phyloP scores from a whole-genome alignment of 2,797 vertebrate species.

The Aotus griseimembra region DNA sequence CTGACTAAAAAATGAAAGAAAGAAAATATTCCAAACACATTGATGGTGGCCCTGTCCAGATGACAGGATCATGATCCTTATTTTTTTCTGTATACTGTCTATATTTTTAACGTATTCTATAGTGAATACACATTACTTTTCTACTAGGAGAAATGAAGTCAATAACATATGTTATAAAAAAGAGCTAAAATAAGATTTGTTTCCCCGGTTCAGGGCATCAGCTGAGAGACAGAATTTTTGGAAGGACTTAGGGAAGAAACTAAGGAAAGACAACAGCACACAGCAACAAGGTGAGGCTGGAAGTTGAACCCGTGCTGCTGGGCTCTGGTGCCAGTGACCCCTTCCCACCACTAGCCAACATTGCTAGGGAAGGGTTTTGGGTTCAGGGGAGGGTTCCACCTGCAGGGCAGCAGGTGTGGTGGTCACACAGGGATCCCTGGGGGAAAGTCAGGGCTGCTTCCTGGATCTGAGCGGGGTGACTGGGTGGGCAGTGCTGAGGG shows the following conservation, averaged over 20 bases:
- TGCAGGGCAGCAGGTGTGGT: too few species aligned
- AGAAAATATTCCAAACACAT: neutral
- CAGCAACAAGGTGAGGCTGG: neutral
- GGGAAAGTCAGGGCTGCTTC: neutral
- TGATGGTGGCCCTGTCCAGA: neutral
- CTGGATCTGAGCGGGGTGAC: neutral
- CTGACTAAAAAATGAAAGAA: neutral
- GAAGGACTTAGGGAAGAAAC: neutral
- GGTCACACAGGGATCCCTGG: neutral
- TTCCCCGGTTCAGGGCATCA: neutral
- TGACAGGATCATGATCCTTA: neutral
- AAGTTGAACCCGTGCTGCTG: neutral
- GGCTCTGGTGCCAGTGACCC: neutral
- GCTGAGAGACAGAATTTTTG: neutral
- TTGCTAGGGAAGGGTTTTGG: neutral
- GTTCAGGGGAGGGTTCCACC: neutral
- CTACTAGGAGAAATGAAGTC: constrained; percentile 7
- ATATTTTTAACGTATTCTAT: constrained; percentile 1
- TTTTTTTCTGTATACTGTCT: neutral
- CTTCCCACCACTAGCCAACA: neutral
- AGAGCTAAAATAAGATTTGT: neutral
- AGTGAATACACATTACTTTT: neutral
- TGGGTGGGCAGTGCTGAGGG: too few species aligned
- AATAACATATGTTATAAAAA: neutral
- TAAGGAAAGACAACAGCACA: neutral